phyloP scores from a whole-genome alignment of 2,797 vertebrate species.

The Helostoma temminkii region DNA sequence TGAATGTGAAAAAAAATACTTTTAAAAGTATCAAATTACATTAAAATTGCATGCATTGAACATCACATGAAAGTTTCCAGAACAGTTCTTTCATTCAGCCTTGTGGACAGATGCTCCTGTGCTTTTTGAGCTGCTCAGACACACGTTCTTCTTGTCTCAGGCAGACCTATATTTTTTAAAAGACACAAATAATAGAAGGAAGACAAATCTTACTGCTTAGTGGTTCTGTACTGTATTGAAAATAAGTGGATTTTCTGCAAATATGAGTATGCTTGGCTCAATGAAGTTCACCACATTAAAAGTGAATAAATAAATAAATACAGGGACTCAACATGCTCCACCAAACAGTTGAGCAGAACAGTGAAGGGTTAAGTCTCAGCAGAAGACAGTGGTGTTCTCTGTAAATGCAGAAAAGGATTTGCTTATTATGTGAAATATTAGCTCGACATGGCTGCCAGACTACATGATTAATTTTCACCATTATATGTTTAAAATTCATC shows the following conservation, averaged over 20 bases:
- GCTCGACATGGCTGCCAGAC: too few relatives aligned
- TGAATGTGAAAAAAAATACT: too few relatives aligned
- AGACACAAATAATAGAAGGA: constrained; percentile 12
- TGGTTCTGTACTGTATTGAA: too few relatives aligned
- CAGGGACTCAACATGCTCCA: too few relatives aligned
- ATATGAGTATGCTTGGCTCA: too few relatives aligned
- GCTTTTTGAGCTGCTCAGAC: neutral
- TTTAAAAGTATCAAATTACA: neutral
- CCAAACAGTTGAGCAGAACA: too few relatives aligned
- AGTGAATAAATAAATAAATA: too few relatives aligned
- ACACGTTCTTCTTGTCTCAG: neutral
- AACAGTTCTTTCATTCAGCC: constrained; percentile 10
- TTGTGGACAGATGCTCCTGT: neutral
- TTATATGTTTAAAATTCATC: constrained; percentile 10
- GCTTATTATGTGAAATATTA: neutral
- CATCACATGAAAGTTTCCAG: neutral
- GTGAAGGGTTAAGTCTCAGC: too few relatives aligned
- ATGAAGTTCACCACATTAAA: too few relatives aligned
- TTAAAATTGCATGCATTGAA: neutral
- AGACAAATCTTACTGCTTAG: too few relatives aligned
- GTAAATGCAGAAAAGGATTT: neutral
- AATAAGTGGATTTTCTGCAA: too few relatives aligned
- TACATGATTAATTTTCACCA: neutral
- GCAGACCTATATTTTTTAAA: neutral
- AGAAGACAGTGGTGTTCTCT: neutral